These are phyloP conservation scores for Alloplasta piceator DNA, from an alignment of 2,888 invertebrate genomes.

Conservation along the genomic window DNA sequence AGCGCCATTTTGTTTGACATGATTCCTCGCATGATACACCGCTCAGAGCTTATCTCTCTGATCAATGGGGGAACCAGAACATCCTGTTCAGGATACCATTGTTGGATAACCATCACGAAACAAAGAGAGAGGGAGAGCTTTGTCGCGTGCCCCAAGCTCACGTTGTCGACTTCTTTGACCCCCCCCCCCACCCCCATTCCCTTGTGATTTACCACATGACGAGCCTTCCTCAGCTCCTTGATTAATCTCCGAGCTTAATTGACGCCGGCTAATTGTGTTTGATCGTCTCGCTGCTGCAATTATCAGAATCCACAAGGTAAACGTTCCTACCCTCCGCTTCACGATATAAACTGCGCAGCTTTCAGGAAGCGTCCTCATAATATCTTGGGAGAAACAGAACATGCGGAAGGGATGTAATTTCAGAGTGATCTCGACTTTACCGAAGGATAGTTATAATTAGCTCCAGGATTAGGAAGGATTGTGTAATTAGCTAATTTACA, in stretches of 20 bases:
- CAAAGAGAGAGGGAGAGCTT: conserved; percentile 31
- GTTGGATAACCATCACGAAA: too few relatives aligned
- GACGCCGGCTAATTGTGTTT: conserved; percentile 60
- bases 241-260: conserved; percentile 56
- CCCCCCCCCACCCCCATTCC: conserved; percentile 14
- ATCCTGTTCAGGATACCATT: neutral
- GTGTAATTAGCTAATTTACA: too few relatives aligned
- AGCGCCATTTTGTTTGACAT: too few relatives aligned
- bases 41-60: neutral
- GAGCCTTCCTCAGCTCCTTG: too few relatives aligned
- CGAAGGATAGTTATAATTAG: conserved; percentile 50
- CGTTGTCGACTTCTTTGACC: conserved; percentile 29
- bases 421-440: conserved; percentile 13
- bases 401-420: neutral
- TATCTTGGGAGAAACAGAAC: conserved; percentile 6
- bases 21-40: neutral
- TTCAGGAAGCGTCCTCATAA: conserved; percentile 16
- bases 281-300: conserved; percentile 49
- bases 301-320: conserved; percentile 35
- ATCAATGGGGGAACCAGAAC: conserved; percentile 29
- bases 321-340: conserved; percentile 36
- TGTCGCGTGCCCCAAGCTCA: conserved; percentile 20
- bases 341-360: conserved; percentile 33
- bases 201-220: too few relatives aligned
- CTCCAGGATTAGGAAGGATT: too few relatives aligned